Conservation (phyloP, 2,888 invertebrate species). For the Orthonevra nobilis region DNA sequence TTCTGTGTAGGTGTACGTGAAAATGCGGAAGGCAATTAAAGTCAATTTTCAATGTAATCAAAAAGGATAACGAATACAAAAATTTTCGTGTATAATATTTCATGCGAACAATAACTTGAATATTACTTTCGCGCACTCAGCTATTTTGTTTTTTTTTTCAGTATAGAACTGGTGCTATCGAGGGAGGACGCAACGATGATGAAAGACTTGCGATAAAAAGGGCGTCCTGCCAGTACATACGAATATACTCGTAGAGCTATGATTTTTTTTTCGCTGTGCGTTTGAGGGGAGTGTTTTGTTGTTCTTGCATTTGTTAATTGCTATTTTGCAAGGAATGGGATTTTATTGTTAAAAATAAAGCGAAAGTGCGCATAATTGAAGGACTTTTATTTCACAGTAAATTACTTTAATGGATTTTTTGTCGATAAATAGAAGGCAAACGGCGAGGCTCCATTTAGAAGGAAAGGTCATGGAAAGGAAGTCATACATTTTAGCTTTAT, state of each 20-base stretch:
- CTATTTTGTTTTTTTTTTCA: slow-evolving; percentile 18
- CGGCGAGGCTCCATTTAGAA: no score
- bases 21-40: slow-evolving; percentile 56
- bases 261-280: slow-evolving; percentile 4
- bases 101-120: slow-evolving; percentile 53
- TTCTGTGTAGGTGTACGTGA: slow-evolving; percentile 3
- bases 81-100: slow-evolving; percentile 43
- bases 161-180: slow-evolving; percentile 12
- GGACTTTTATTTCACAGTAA: slow-evolving; percentile 28
- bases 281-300: slow-evolving; percentile 18
- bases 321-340: slow-evolving; percentile 27
- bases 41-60: slow-evolving; percentile 51
- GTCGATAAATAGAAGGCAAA: slow-evolving; percentile 14
- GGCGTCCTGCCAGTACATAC: slow-evolving; percentile 14
- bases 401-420: slow-evolving; percentile 37
- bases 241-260: not conserved
- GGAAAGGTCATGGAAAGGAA: no score
- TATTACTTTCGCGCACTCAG: slow-evolving; percentile 49
- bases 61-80: slow-evolving; percentile 46
- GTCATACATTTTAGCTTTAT: no score
- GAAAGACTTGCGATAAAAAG: slow-evolving; percentile 43
- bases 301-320: slow-evolving; percentile 37
- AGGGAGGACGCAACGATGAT: slow-evolving; percentile 39
- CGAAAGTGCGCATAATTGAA: slow-evolving; percentile 34
- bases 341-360: slow-evolving; percentile 41